Evolutionary conservation across 2,113 vertebrate species (phyloP), one percentile per base, ranked within the genome.

Genomic region (Oryzias melastigma): DNA sequence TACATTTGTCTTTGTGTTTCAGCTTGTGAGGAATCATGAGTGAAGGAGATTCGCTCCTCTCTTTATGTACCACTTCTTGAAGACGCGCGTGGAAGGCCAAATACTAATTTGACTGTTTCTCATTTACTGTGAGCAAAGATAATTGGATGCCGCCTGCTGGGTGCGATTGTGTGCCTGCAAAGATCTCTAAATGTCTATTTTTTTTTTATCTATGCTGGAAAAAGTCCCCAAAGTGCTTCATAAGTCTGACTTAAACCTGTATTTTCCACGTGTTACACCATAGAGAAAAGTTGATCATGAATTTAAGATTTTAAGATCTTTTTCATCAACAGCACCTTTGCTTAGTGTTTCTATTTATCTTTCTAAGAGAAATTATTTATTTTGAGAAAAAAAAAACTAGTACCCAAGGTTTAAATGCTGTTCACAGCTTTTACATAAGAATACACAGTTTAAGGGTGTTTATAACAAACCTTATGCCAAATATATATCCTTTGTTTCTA

Each of bases 1-100:
- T 85, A 85, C 83, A 87, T 88, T 88, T 86, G 81, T 71, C 71
- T 84, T 82, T 82, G 83, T 84, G 71, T 86, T 61, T 68, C 86
- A 74, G 80, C 72, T 80, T 88, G 77, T 64, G 74, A 84, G 73
- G 74, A 84, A 81, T 77, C 56, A 48, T 46, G 75, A 68, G 59
- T 53, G 76, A 63, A 68, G 60, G 81, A 77, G 70, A 79, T 84
- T 86, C 75, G 73, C 70, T 62, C 59, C 46, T 55, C 67, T 74
- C 73, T 66, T 75, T 60, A 76, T 71, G 46, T 65, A 69, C 65
- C 59, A 53, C 62, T 80, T 60, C 76, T 27, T 58, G 57, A 71
- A 65, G 62, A 75, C 70, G 14, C 42, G 46, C 58, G 73, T 78
- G 40, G 49, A 7, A 58, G 64, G 62, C 68, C 73, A 63, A 48